Base-by-base conservation (phyloP, 2,888 invertebrate genomes). In the Caenorhabditis sinica region DNA sequence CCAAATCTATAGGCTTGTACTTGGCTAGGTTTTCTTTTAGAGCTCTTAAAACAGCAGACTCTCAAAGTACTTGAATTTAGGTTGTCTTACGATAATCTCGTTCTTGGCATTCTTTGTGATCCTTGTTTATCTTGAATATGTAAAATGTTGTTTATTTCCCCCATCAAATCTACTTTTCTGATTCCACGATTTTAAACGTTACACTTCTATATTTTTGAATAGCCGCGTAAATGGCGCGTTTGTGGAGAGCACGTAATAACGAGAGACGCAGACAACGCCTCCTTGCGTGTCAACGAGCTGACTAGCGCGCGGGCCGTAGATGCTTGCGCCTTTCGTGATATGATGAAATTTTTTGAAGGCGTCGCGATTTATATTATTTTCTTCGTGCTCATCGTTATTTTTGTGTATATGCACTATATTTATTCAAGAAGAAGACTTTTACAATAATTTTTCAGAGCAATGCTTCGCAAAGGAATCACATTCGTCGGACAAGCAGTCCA, bases 401-500 rank as follows among this genome's bases (percentile, higher is more conserved):
- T 9, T 20, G 11, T 40, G 20, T 23, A 3, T 43, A 23, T n/a
- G n/a, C n/a, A n/a, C n/a, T 23, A 20, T 49, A 20, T 60, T 40
- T 36, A 23, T 17, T 49, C 9, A 56, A 51, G 51, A 51, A 25
- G n/a, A 65, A 65, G n/a, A 36, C 13, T 20, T 56, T 9, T 11
- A 43, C 23, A 36, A 3, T 51, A 30, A 6, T 61, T 65, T 68
- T 60, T 25, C 45, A 65, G 72, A 79, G 63, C 33, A 25, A 83
- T 83, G 83, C 49, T 79, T 13, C 66, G 74, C 33, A 73, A 73
- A 69, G 79, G 83, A 45, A 20, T 63, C 33, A 36, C 83, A 15
- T 58, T 69, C 49, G 56, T 83, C 40, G 68, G 79, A 45, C 60
- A 69, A 30, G 53, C 66, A 11, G 79, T 74, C 15, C 74, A 74